Evolutionary conservation across 2,888 invertebrate species (phyloP).

Genomic region (Zygogramma bicolorata): DNA sequence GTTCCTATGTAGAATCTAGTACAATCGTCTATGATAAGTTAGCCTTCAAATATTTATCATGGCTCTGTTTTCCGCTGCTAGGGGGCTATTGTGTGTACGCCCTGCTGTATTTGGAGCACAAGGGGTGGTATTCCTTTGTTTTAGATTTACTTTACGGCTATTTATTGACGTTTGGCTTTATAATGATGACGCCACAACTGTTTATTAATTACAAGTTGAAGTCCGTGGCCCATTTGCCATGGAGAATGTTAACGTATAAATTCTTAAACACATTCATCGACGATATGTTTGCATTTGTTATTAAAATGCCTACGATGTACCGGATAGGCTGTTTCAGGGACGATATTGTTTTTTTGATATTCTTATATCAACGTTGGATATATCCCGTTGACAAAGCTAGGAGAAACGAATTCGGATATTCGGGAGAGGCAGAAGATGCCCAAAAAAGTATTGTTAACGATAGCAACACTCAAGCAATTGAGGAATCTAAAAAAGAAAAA

Average conservation of each 20-base stretch:
- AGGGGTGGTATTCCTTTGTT: slow-evolving; percentile 99
- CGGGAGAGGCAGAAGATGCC: slow-evolving; percentile 74
- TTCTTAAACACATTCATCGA: slow-evolving; percentile 99
- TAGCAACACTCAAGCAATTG: slow-evolving; percentile 30
- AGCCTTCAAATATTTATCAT: slow-evolving; percentile 96
- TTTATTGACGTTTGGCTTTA: slow-evolving; percentile 97
- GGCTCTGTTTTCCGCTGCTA: slow-evolving; percentile 94
- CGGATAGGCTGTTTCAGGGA: slow-evolving; percentile 98
- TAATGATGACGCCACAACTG: slow-evolving; percentile 99
- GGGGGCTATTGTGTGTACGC: slow-evolving; percentile 96
- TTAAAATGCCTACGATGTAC: slow-evolving; percentile 99
- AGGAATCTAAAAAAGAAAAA: slow-evolving; percentile 48
- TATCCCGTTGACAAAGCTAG: slow-evolving; percentile 96
- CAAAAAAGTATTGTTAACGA: slow-evolving; percentile 40
- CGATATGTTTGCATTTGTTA: slow-evolving; percentile 99
- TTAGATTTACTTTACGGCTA: slow-evolving; percentile 98
- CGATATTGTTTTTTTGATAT: slow-evolving; percentile 98
- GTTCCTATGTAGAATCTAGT: slow-evolving; percentile 94
- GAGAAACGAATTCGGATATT: slow-evolving; percentile 98
- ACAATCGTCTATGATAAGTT: slow-evolving; percentile 94
- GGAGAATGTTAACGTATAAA: slow-evolving; percentile 99
- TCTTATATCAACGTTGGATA: slow-evolving; percentile 98
- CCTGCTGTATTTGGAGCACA: slow-evolving; percentile 94
- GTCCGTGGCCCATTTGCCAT: slow-evolving; percentile 98
- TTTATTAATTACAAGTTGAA: slow-evolving; percentile 99